Base-by-base conservation (phyloP, 1,140 invertebrate species). In the Halesus radiatus region DNA sequence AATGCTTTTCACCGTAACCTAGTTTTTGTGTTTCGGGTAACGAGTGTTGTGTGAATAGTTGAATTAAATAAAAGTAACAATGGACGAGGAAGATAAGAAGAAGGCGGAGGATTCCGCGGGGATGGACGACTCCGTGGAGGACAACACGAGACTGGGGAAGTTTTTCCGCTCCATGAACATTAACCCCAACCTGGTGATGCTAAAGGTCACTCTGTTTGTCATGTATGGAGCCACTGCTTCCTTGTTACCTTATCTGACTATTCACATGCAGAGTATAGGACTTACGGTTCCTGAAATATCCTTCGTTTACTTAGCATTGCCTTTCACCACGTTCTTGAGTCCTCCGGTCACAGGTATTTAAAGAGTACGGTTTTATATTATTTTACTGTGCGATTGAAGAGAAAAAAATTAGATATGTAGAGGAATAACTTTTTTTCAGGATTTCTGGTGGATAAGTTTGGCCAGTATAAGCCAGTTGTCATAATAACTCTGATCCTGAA, bases 231-330 rank as follows among this genome's bases (percentile, higher is more conserved):
- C 94, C 26, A 94, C 94, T 56, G 93, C 94, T 66, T 95, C 95
- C 18, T 89, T 96, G 56, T 85, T 96, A 60, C 95, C 96, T 0
- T 97, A 96, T 86, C 87, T 97, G 80, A 95, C 95, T 1, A 94
- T 97, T 78, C 96, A 96, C 87, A 96, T 96, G 96, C 94, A 95
- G 88, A 94, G 94, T 86, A 93, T 97, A 85, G 96, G 95, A 76
- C 89, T 97, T 22, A 94, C 94, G 22, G 93, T 96, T 75, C 93
- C 95, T 84, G 94, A 97, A 89, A 95, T 96, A 81, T 94, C 95
- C 56, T 93, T 96, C 84, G 94, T 96, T 82, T 96, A 96, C 88
- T 90, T 95, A 83, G 92, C 95, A 13, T 89, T 96, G 83, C 95
- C 95, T 13, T 93, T 96, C 64, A 95, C 94, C 1, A 94, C 94